Evolutionary conservation across 2,113 vertebrate species (phyloP).

Genomic region (Psilopogon haemacephalus): DNA sequence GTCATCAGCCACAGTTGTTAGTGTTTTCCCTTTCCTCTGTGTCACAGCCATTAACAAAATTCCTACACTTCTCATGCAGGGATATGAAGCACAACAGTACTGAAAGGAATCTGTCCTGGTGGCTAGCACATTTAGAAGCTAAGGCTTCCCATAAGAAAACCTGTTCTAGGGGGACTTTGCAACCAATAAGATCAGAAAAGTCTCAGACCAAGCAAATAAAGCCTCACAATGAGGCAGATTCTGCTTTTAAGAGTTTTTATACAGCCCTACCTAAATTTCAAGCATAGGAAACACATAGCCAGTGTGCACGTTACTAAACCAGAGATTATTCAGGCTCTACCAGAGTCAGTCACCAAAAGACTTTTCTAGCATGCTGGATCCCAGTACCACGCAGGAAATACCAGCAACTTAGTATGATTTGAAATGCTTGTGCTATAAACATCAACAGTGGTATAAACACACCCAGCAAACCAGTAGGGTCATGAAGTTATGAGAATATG

Average conservation of each 20-base stretch:
- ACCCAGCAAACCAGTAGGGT: neutral
- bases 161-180: neutral
- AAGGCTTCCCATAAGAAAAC: neutral
- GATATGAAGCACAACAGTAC: neutral
- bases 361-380: neutral
- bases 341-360: neutral
- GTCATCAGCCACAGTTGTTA: neutral
- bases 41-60: neutral
- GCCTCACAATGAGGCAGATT: neutral
- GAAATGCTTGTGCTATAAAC: neutral
- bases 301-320: neutral
- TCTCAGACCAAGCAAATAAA: neutral
- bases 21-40: neutral
- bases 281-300: neutral
- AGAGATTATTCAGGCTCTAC: neutral
- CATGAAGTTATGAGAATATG: neutral
- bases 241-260: neutral
- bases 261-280: neutral
- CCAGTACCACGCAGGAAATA: accelerated
- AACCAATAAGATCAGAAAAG: neutral
- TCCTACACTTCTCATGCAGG: neutral
- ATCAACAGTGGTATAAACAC: neutral
- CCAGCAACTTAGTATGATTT: neutral
- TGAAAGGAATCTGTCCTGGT: neutral
- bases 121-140: neutral